These are phyloP conservation scores for Pollenia angustigena DNA, from an alignment of 2,888 invertebrate genomes.

Conservation along the genomic window DNA sequence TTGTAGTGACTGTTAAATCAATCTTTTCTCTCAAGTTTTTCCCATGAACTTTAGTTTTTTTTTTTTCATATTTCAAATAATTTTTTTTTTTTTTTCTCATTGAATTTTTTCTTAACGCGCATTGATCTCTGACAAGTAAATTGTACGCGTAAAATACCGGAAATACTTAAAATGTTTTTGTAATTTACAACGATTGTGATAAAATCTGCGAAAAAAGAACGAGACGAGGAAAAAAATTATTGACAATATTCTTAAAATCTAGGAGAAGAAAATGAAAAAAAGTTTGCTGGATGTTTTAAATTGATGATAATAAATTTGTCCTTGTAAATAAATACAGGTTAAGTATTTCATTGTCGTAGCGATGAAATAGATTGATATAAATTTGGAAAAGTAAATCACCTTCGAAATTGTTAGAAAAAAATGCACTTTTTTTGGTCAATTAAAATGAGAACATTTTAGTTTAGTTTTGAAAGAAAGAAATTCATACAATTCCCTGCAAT, in stretches of 20 bases:
- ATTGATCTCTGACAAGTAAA: slow-evolving; percentile 58
- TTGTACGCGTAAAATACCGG: slow-evolving; percentile 65
- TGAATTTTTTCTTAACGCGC: slow-evolving; percentile 49
- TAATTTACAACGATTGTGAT: slow-evolving; percentile 63
- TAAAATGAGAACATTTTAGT: too few species aligned
- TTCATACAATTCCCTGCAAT: too few species aligned
- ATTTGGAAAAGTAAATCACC: neutral
- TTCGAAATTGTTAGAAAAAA: too few species aligned
- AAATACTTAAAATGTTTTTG: slow-evolving; percentile 71
- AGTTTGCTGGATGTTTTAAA: slow-evolving; percentile 54
- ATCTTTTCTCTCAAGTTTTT: slow-evolving; percentile 51
- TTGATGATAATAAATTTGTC: slow-evolving; percentile 58
- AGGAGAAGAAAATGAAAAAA: neutral
- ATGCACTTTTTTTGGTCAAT: too few species aligned
- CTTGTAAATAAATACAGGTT: slow-evolving; percentile 48
- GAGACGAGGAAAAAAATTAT: slow-evolving; percentile 13
- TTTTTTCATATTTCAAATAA: neutral
- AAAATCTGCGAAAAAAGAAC: slow-evolving; percentile 33
- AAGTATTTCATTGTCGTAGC: slow-evolving; percentile 9
- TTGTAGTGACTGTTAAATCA: slow-evolving; percentile 67
- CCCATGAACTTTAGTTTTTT: neutral
- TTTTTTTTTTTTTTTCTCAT: neutral
- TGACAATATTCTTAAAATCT: slow-evolving; percentile 44
- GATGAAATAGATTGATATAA: neutral
- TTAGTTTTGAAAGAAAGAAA: too few species aligned